phyloP scores from a whole-genome alignment of 2,113 vertebrate genomes.

The Nannobrachium achirus region DNA sequence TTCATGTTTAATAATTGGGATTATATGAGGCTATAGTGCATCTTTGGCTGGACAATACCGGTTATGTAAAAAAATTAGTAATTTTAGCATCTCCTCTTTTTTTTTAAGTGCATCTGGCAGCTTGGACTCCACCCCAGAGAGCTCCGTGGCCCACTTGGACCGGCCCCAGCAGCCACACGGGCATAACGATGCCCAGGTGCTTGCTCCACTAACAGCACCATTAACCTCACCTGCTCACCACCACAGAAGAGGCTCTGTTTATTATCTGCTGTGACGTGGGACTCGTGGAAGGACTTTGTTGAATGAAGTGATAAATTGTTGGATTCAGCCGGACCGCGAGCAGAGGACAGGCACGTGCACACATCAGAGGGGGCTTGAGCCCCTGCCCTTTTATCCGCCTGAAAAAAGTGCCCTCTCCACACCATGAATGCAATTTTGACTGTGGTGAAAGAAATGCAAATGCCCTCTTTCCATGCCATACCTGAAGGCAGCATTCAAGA shows the following conservation, averaged over 20 bases:
- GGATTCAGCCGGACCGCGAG: background rate
- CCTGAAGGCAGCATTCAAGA: too few relatives aligned
- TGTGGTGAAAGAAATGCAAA: too few relatives aligned
- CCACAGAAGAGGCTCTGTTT: background rate
- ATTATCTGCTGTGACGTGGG: background rate
- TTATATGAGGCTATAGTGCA: background rate
- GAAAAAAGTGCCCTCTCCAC: too few relatives aligned
- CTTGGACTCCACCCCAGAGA: background rate
- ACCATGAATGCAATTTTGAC: too few relatives aligned
- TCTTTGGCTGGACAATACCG: background rate
- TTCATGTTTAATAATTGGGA: background rate
- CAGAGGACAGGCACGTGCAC: too few relatives aligned
- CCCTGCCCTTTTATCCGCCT: too few relatives aligned
- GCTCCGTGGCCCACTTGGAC: too few relatives aligned
- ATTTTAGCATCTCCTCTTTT: constrained; percentile 5
- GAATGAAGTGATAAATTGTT: background rate
- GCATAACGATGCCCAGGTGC: background rate
- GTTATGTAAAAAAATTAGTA: background rate
- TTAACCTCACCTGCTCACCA: background rate
- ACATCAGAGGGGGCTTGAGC: too few relatives aligned
- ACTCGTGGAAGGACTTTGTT: background rate
- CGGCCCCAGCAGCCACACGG: too few relatives aligned
- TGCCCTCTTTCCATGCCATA: too few relatives aligned
- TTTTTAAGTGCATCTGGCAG: constrained; percentile 35
- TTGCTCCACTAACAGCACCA: background rate